A percentile compares a stretch with the other conserved stretches of the same genome.
Conservation (phyloP, 2,113 vertebrate genomes). For the Cyanoliseus patagonus region DNA sequence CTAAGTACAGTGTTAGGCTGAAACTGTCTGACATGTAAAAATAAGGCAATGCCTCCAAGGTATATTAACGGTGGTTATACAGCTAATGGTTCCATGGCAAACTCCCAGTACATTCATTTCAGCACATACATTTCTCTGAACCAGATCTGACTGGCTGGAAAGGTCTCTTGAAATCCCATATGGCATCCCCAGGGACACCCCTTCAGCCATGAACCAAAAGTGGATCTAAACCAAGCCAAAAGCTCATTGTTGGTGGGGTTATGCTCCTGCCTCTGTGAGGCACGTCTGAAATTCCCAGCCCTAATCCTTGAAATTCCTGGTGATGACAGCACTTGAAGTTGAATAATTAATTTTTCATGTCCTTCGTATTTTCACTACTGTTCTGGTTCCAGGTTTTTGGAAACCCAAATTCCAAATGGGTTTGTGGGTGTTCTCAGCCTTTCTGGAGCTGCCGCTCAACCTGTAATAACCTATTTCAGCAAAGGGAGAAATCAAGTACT, state of each 20-base stretch:
- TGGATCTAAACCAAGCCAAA: neutral
- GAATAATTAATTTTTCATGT: neutral
- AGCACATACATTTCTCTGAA: neutral
- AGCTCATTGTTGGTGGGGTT: neutral
- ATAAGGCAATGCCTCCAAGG: conserved; percentile 21
- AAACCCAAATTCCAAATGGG: neutral
- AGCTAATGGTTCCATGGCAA: conserved; percentile 64
- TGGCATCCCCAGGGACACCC: conserved; percentile 16
- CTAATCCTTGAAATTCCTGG: neutral
- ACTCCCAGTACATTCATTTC: conserved; percentile 44
- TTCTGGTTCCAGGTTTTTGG: neutral
- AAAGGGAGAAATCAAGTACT: neutral
- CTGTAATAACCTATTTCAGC: neutral
- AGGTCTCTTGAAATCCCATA: conserved; percentile 52
- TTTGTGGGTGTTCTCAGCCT: neutral
- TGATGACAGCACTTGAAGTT: neutral
- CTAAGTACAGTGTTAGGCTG: conserved; percentile 40
- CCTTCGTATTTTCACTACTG: neutral
- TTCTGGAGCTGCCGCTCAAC: neutral
- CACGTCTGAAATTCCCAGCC: neutral
- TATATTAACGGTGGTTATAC: conserved; percentile 24
- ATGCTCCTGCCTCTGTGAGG: neutral
- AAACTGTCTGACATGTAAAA: conserved; percentile 48
- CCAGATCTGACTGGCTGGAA: conserved; percentile 30
- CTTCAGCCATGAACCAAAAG: neutral